Base-by-base conservation (phyloP, 2,888 invertebrate genomes). In the Apotomis capreana region DNA sequence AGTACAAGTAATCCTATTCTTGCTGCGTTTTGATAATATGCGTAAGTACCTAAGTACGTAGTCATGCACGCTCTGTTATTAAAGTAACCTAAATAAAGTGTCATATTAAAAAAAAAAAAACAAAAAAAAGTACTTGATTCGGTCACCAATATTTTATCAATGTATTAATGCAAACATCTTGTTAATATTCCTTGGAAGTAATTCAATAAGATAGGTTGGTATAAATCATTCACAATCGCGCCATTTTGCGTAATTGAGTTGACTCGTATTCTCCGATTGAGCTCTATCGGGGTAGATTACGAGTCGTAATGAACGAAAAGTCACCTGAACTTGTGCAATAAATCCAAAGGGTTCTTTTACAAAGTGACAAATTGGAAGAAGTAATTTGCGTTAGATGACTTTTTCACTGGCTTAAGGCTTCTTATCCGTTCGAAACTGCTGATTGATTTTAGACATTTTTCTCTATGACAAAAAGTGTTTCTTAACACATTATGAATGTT, bases 281-380 rank as follows among this genome's bases (percentile, higher is more conserved):
- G 68, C 58, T 59, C 52, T 54, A 62, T 58, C 57, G 36, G n/a
- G 49, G 54, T 36, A 54, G 13, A 59, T 72, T 67, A 58, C 63
- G 46, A 54, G 51, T 44, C 46, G 8, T 59, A 72, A 72, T 72
- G 63, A 72, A 58, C 67, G 61, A 55, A n/a, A 63, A 72, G 54
- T 54, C 37, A 68, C 40, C 59, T 68, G 54, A 68, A 63, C 46
- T 62, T n/a, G 26, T 51, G 62, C 58, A 58, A 58, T 68, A 68
- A 68, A 62, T 72, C 46, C 12, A 68, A 72, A 54, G 59, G 52
- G 40, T 68, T 68, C 26, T 37, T 61, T 67, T 52, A 12, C n/a
- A 37, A 46, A 59, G 44, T 68, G 55, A 71, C 44, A 62, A 58
- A 72, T 68, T 57, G 63, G 58, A 59, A 49, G 52, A 46, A 58